Conservation (phyloP, 2,888 invertebrate genomes). For the Deilephila elpenor region DNA sequence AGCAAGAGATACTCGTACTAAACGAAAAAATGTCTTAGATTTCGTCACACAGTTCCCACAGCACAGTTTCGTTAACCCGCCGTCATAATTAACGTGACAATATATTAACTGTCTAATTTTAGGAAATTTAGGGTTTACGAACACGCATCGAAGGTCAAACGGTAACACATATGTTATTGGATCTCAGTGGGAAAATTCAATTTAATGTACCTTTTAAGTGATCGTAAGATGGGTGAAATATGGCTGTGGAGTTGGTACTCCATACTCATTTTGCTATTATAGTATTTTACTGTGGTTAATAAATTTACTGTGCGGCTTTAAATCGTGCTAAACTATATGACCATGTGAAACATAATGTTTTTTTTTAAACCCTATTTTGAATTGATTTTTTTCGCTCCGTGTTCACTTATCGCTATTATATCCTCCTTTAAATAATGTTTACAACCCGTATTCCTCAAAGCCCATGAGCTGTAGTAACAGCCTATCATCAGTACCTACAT, state of each 20-base stretch:
- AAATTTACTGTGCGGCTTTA: too few species aligned
- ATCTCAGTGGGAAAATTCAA: slow-evolving; percentile 33
- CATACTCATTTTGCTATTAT: not conserved
- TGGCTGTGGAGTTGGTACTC: not conserved
- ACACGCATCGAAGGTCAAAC: slow-evolving; percentile 22
- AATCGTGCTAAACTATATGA: too few species aligned
- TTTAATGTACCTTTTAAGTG: slow-evolving; percentile 14
- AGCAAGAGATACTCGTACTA: slow-evolving; percentile 54
- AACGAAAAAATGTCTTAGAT: slow-evolving; percentile 67
- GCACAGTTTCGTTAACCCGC: slow-evolving; percentile 44
- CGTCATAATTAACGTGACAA: slow-evolving; percentile 42
- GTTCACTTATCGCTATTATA: too few species aligned
- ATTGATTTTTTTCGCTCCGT: too few species aligned
- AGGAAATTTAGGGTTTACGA: slow-evolving; percentile 34
- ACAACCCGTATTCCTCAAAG: too few species aligned
- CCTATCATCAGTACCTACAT: too few species aligned
- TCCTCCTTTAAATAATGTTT: too few species aligned
- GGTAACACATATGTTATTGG: slow-evolving; percentile 21
- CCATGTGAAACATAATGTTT: too few species aligned
- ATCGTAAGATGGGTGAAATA: slow-evolving; percentile 9
- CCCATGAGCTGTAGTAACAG: too few species aligned
- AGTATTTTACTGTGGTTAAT: not conserved
- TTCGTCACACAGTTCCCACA: slow-evolving; percentile 73
- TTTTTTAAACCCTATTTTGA: too few species aligned
- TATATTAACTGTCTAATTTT: slow-evolving; percentile 19